phyloP scores from a whole-genome alignment of 2,797 vertebrate genomes.

The Leptatherina wallacei region DNA sequence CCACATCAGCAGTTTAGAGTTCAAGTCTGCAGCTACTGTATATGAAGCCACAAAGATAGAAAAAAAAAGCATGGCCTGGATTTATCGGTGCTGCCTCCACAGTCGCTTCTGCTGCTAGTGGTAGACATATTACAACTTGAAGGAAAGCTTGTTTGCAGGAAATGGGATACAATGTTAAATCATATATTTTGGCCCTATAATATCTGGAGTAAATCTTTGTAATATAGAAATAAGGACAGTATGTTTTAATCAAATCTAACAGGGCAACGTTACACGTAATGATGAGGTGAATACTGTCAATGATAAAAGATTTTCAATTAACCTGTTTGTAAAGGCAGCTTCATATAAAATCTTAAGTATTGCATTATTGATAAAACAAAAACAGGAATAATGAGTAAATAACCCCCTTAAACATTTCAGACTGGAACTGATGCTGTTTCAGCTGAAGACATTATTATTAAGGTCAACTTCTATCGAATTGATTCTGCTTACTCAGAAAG shows the following conservation, averaged over 20 bases:
- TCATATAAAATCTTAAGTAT: neutral
- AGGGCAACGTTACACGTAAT: neutral
- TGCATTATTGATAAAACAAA: too few relatives aligned
- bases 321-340: neutral
- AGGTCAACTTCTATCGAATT: too few relatives aligned
- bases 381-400: too few relatives aligned
- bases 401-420: too few relatives aligned
- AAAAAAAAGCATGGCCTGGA: neutral
- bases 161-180: neutral
- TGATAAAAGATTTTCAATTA: neutral
- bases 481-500: neutral
- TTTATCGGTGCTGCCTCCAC: neutral
- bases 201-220: neutral
- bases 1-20: neutral
- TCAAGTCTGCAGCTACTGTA: neutral
- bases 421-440: too few relatives aligned
- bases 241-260: neutral
- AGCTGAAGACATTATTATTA: too few relatives aligned
- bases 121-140: neutral
- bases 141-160: neutral
- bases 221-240: neutral
- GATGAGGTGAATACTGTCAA: neutral
- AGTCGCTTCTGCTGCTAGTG: neutral
- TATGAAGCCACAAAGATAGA: neutral
- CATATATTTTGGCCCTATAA: neutral